phyloP scores from a whole-genome alignment of 2,888 invertebrate species.

The Drosophila putrida region DNA sequence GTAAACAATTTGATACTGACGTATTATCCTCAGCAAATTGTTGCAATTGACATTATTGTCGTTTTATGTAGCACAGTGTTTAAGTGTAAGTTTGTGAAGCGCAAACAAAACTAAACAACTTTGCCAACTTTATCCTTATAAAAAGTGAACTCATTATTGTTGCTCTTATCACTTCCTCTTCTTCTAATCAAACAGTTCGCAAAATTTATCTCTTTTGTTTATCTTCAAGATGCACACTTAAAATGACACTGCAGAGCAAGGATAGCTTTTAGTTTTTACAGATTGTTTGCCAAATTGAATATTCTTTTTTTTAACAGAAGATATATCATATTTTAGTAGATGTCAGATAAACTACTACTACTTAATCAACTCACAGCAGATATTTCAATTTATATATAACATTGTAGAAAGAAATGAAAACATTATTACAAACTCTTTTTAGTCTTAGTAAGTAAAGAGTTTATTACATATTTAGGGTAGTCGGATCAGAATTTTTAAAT shows the following conservation, averaged over 20 bases:
- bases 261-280: conserved; percentile 1
- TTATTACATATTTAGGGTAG: too few species aligned
- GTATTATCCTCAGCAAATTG: conserved; percentile 52
- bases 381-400: too few species aligned
- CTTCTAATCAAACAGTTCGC: conserved; percentile 1
- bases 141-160: conserved; percentile 17
- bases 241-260: not conserved
- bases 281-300: conserved; percentile 7
- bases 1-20: conserved; percentile 65
- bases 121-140: conserved; percentile 51
- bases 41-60: conserved; percentile 38
- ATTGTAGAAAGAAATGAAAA: too few species aligned
- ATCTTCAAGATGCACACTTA: conserved; percentile 3
- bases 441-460: too few species aligned
- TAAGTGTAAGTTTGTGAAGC: conserved; percentile 59
- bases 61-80: conserved; percentile 25
- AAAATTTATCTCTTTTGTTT: conserved; percentile 12
- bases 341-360: too few species aligned
- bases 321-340: not conserved
- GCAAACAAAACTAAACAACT: conserved; percentile 67
- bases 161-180: conserved; percentile 5
- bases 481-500: too few species aligned
- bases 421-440: too few species aligned
- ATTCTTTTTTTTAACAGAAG: not conserved
- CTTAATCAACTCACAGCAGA: too few species aligned